Evolutionary conservation across 2,113 vertebrate genomes (phyloP), one percentile per base, ranked within the genome.

Genomic region (Plotosus lineatus): DNA sequence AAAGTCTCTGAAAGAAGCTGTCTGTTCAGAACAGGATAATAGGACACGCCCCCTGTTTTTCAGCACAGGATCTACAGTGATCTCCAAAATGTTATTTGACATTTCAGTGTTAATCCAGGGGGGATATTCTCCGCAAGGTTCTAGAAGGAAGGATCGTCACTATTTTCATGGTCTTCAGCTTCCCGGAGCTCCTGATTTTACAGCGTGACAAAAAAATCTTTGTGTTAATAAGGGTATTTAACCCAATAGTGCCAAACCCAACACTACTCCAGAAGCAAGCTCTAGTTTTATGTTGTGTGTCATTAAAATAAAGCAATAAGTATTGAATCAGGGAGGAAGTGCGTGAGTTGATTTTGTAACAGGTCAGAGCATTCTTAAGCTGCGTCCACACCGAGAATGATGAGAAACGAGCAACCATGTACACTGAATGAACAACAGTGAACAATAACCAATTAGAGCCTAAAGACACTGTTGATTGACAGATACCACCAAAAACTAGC

Each of bases 1-100:
- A 31, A 46, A 19, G 26, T 79, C 65, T 79, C 65, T 33, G 50
- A 71, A 79, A 56, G 10, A 56, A 53, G 63, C 77, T 71, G n/a
- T 9, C 40, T 77, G 55, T 46, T 77, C 75, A 77, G 73, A 46
- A 71, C 38, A 28, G 28, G 42, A 51, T 23, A 21, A 31, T 42
- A 69, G 31, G 63, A 12, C 33, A 42, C n/a, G 3, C 26, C 50
- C 28, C 17, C 48, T 46, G n/a, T 44, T 44, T 68, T 69, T 56
- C 53, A 79, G 51, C 71, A 65, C 65, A 31, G 51, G 51, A 58
- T 21, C 50, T 21, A 23, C 38, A 15, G 7, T 26, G 6, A 55
- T 5, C 50, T 69, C 50, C 3, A 9, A n/a, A n/a, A n/a, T n/a
- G n/a, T n/a, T n/a, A 15, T 15, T 4, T 23, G 38, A 63, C n/a